A percentile compares a stretch with the other conserved stretches of the same genome.
phyloP scores from a whole-genome alignment of 1,140 invertebrate species.

The Anastrepha obliqua region DNA sequence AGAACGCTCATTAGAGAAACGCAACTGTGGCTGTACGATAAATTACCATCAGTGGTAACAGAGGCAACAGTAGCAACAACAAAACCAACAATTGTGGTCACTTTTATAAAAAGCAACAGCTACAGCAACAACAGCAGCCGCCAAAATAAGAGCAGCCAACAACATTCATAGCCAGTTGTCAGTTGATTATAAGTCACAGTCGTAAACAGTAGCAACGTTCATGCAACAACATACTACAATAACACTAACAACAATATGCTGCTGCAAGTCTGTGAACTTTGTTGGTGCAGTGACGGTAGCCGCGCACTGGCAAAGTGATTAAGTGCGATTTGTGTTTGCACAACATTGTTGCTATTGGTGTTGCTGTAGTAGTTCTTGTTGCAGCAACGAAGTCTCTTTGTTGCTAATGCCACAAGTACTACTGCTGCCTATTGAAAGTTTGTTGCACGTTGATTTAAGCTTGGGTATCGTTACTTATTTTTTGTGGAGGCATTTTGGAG shows the following conservation, averaged over 20 bases:
- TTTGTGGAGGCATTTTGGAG: background rate
- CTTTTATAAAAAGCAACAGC: background rate
- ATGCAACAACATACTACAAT: conserved; percentile 17
- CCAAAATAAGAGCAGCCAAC: conserved; percentile 21
- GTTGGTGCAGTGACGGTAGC: background rate
- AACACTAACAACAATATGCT: conserved; percentile 1
- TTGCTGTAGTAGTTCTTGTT: conserved; percentile 26
- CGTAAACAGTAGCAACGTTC: conserved; percentile 2
- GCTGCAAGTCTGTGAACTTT: background rate
- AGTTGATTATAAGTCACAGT: conserved; percentile 32
- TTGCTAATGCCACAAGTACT: background rate
- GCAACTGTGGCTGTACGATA: conserved; percentile 43
- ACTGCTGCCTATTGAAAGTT: background rate
- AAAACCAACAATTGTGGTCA: background rate
- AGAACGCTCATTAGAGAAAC: conserved; percentile 52
- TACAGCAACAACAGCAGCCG: background rate
- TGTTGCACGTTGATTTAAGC: conserved; percentile 22
- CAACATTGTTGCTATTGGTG: conserved; percentile 2
- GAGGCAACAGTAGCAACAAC: conserved; percentile 1
- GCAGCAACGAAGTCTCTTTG: background rate
- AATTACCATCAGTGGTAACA: conserved; percentile 34
- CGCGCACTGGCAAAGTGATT: conserved; percentile 21
- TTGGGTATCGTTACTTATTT: background rate
- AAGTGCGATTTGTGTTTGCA: conserved; percentile 39
- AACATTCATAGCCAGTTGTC: conserved; percentile 28